Evolutionary conservation across 2,797 vertebrate genomes (phyloP), one percentile per base, ranked within the genome.

Genomic region (Silurus lanzhouensis): DNA sequence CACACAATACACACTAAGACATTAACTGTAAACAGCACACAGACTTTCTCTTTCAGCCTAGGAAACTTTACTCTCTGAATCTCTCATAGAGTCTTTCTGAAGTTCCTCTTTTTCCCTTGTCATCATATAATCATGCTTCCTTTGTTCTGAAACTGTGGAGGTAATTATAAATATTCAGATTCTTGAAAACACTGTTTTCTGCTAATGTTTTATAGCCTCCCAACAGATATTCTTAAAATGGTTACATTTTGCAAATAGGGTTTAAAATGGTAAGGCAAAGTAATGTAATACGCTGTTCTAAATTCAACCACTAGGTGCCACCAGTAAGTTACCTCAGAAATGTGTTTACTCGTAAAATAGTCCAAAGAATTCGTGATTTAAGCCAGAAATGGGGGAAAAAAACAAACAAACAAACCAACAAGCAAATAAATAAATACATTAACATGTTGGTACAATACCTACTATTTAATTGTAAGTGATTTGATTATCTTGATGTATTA

Each of bases 21-120:
- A 17, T 22, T 67, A 7, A 57, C 20, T 72, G 6, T 4, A 57
- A 55, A 55, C 9, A 64, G 31, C 44, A 81, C 19, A 27, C 4
- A 55, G 17, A 19, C n/a, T 84, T 48, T 12, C 78, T 84, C 12
- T 85, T 58, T 74, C 15, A 63, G 27, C 12, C 10, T 5, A 83
- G 9, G 20, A 83, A n/a, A 57, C 63, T 64, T 27, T 27, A 79
- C 31, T 25, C 44, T 83, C 25, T 78, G 38, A 55, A 17, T 44
- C 10, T 68, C 48, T 76, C 7, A 7, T 48, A 75, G 13, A 76
- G 25, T 76, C 27, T 8, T 5, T 44, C 57, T 81, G 20, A 76
- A 77, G 81, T 89, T 89, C 85, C 88, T 82, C 64, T 79, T 77
- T 78, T 57, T n/a, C 52, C 48, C n/a, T 38, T 9, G 17, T 48